phyloP scores from a whole-genome alignment of 2,113 vertebrate genomes.

The Catharus fuscescens region DNA sequence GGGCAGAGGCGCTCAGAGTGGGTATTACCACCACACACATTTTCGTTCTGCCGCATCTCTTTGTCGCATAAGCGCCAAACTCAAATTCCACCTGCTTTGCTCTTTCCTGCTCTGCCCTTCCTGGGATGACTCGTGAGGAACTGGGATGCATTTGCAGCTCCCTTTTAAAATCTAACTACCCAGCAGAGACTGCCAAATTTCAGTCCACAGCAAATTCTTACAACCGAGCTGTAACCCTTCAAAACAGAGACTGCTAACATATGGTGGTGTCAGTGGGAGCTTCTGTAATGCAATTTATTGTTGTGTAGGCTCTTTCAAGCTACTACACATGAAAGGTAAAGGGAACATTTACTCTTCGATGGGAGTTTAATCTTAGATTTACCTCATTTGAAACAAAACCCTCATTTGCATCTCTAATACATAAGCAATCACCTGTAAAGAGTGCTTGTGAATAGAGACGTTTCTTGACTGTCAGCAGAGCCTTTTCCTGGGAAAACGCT shows the following conservation, averaged over 20 bases:
- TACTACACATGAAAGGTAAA: conserved; percentile 63
- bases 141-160: background rate
- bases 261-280: conserved; percentile 66
- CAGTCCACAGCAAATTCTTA: conserved; percentile 45
- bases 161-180: background rate
- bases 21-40: background rate
- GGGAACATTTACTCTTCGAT: conserved; percentile 37
- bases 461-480: background rate
- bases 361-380: conserved; percentile 61
- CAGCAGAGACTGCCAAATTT: conserved; percentile 43
- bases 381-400: conserved; percentile 52
- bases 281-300: conserved; percentile 67
- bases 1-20: fast-evolving
- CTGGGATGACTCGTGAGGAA: background rate
- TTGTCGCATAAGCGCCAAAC: fast-evolving
- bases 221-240: conserved; percentile 38
- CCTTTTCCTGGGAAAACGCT: background rate
- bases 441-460: background rate
- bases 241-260: conserved; percentile 59
- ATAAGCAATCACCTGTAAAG: conserved; percentile 49
- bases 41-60: fast-evolving
- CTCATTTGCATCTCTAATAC: conserved; percentile 15
- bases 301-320: conserved; percentile 59
- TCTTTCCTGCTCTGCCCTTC: background rate
- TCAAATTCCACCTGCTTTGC: background rate